Percentiles rank a stretch among this genome's conserved stretches.
phyloP scores from a whole-genome alignment of 2,888 invertebrate genomes.

The Catocala sponsa region DNA sequence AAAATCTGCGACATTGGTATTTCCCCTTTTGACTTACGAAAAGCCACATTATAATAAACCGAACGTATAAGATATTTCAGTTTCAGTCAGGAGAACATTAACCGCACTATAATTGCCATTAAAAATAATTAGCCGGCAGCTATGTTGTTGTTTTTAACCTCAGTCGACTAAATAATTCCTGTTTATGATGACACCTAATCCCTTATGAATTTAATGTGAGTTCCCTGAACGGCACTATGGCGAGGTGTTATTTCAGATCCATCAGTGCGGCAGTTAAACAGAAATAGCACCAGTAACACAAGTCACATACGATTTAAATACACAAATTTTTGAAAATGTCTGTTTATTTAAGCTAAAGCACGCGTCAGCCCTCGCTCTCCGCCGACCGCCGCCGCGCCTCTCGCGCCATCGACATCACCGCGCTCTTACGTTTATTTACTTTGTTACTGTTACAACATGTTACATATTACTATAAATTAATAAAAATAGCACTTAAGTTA shows the following conservation, averaged over 20 bases:
- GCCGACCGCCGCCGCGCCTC: conserved; percentile 25
- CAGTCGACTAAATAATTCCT: conserved; percentile 86
- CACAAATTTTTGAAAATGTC: conserved; percentile 86
- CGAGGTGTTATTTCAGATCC: conserved; percentile 83
- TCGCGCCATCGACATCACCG: conserved; percentile 19
- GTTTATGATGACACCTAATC: conserved; percentile 88
- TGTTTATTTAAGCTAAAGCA: conserved; percentile 86
- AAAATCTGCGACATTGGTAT: conserved; percentile 35
- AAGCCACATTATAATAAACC: conserved; percentile 45
- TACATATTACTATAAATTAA: conserved; percentile 43
- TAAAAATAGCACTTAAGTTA: conserved; percentile 35
- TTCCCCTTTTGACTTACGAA: conserved; percentile 50
- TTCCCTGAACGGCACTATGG: conserved; percentile 77
- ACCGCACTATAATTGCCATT: conserved; percentile 66
- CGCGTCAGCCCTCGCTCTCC: conserved; percentile 56
- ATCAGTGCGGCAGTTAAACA: conserved; percentile 82
- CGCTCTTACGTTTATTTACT: conserved; percentile 43
- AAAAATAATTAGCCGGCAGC: conserved; percentile 67
- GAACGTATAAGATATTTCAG: conserved; percentile 56
- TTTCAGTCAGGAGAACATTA: conserved; percentile 48
- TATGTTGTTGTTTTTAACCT: conserved; percentile 84
- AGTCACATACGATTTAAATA: conserved; percentile 87
- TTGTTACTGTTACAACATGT: conserved; percentile 44
- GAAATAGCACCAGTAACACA: conserved; percentile 84
- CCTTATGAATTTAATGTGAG: conserved; percentile 85